phyloP scores from a whole-genome alignment of 2,797 vertebrate species.

The Phoeniculus purpureus region DNA sequence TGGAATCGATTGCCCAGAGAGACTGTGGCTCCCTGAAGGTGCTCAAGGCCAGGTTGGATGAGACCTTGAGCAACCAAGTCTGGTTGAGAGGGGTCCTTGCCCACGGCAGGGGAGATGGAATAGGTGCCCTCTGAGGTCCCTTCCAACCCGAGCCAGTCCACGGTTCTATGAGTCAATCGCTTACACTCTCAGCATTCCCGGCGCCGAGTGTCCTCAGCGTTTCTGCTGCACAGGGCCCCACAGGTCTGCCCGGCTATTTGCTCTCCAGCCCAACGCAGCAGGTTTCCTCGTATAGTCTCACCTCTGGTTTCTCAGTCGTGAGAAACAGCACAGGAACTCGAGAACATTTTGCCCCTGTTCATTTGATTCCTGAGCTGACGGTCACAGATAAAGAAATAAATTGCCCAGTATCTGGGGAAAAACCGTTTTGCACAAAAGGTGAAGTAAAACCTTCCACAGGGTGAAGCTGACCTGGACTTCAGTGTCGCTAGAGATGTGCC shows the following conservation, averaged over 20 bases:
- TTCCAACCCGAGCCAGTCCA: too few species aligned
- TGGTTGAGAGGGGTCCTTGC: too few species aligned
- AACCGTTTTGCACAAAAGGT: background rate
- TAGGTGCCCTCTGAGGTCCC: too few species aligned
- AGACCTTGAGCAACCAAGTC: too few species aligned
- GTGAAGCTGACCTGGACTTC: background rate
- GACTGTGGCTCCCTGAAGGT: too few species aligned
- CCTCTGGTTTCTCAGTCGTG: background rate
- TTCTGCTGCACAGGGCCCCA: background rate
- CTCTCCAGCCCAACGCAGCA: background rate
- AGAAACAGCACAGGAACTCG: background rate
- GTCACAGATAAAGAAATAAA: background rate
- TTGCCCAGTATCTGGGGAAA: background rate
- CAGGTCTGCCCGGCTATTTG: background rate
- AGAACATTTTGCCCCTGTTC: background rate
- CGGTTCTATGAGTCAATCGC: too few species aligned
- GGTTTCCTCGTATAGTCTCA: background rate
- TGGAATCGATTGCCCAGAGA: too few species aligned
- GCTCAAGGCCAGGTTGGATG: too few species aligned
- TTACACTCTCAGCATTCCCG: background rate
- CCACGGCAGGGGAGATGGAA: too few species aligned
- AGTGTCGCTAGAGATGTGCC: background rate
- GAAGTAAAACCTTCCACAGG: background rate
- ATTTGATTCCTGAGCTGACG: background rate
- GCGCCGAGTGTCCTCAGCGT: background rate